Conservation (phyloP, 2,797 vertebrate species). For the Malurus leucopterus region DNA sequence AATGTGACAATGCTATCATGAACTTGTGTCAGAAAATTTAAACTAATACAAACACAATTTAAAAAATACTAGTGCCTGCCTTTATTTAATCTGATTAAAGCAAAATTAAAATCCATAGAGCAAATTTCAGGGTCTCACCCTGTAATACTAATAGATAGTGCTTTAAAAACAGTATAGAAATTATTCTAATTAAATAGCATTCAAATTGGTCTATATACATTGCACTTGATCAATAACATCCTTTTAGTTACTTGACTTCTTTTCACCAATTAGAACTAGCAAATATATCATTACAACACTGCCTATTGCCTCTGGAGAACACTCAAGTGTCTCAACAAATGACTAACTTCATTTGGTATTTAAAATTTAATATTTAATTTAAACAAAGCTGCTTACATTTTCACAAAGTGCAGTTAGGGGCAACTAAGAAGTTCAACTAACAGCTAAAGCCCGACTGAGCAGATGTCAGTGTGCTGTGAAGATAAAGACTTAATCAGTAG, state of each 20-base stretch:
- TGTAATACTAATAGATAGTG: neutral
- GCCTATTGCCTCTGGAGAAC: neutral
- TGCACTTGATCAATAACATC: neutral
- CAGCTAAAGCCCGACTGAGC: neutral
- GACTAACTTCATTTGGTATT: neutral
- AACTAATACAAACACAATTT: neutral
- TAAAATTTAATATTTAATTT: neutral
- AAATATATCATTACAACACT: neutral
- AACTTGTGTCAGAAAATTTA: neutral
- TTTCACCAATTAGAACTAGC: neutral
- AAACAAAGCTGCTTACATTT: neutral
- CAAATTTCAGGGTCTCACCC: neutral
- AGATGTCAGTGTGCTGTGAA: neutral
- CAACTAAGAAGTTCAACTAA: neutral
- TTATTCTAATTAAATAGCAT: neutral
- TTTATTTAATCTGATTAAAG: neutral
- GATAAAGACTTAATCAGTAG: neutral
- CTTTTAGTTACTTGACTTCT: neutral
- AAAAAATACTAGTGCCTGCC: neutral
- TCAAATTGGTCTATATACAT: neutral
- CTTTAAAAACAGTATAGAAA: neutral
- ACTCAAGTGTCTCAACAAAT: neutral
- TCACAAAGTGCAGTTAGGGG: neutral
- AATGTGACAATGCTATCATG: neutral
- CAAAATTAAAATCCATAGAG: neutral